phyloP scores from a whole-genome alignment of 2,888 invertebrate genomes.

The Meganola albula region DNA sequence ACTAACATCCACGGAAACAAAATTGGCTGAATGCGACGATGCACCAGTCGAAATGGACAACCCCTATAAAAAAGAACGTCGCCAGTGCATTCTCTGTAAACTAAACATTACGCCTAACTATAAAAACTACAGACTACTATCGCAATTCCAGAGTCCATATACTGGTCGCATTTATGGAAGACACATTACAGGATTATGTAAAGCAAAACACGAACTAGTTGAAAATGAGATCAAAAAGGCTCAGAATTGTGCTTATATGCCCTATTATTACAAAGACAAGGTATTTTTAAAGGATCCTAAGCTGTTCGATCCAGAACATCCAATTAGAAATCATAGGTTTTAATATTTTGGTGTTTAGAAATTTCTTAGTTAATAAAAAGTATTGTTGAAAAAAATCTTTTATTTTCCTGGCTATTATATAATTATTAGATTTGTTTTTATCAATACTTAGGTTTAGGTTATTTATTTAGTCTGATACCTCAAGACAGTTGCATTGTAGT shows the following conservation, averaged over 20 bases:
- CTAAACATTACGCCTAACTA: constrained; percentile 89
- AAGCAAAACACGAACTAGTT: constrained; percentile 85
- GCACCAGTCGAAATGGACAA: constrained; percentile 82
- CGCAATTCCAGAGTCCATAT: constrained; percentile 97
- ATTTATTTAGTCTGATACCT: too few relatives aligned
- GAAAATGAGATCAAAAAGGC: constrained; percentile 86
- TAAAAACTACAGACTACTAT: constrained; percentile 93
- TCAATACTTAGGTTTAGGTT: too few relatives aligned
- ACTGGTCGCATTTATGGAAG: constrained; percentile 95
- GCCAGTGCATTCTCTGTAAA: constrained; percentile 89
- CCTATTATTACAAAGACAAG: constrained; percentile 87
- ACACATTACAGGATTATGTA: constrained; percentile 96
- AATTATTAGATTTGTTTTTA: too few relatives aligned
- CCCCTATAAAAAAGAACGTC: constrained; percentile 86
- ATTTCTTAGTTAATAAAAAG: constrained; percentile 9
- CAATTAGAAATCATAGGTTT: constrained; percentile 87
- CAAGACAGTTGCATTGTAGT: too few relatives aligned
- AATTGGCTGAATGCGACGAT: constrained; percentile 38
- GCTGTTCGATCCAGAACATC: constrained; percentile 92
- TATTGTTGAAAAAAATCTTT: constrained; percentile 8
- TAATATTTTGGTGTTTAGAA: constrained; percentile 12
- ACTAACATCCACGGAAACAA: constrained; percentile 34
- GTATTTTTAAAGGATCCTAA: constrained; percentile 91
- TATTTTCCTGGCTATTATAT: too few relatives aligned
- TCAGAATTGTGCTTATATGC: constrained; percentile 89